A percentile compares a stretch with the other conserved stretches of the same genome.
Evolutionary conservation across 2,113 vertebrate genomes (phyloP).

Genomic region (Cephalopholis sonnerati): DNA sequence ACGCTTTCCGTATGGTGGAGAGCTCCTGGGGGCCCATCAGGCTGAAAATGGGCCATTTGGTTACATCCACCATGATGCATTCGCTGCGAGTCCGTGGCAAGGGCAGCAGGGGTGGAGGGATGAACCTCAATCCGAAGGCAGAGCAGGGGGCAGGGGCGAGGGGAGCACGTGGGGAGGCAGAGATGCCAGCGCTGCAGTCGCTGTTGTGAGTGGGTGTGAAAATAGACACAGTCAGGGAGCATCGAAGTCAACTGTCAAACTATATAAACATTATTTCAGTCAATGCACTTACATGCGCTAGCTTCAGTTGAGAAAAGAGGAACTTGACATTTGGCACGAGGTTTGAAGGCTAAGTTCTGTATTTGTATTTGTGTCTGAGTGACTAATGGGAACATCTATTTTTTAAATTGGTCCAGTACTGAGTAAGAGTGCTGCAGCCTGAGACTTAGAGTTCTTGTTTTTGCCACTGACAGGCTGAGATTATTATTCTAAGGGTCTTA

Average conservation of each 20-base stretch:
- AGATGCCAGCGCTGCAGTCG: constrained; percentile 27
- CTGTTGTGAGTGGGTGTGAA: constrained; percentile 17
- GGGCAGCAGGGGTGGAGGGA: neutral
- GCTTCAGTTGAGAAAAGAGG: neutral
- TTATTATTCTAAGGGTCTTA: too few relatives aligned
- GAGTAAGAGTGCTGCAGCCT: too few relatives aligned
- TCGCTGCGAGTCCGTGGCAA: constrained; percentile 1
- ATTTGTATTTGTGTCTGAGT: too few relatives aligned
- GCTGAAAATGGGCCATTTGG: constrained; percentile 96
- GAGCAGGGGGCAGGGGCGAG: constrained; percentile 6
- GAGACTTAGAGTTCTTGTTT: too few relatives aligned
- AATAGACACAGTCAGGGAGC: constrained; percentile 8
- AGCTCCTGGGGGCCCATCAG: constrained; percentile 91
- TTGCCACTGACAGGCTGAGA: too few relatives aligned
- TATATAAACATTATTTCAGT: neutral
- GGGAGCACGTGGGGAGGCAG: neutral
- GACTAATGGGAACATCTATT: too few relatives aligned
- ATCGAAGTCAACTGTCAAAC: neutral
- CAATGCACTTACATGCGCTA: neutral
- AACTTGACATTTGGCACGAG: neutral
- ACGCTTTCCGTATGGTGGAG: constrained; percentile 89
- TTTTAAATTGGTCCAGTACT: too few relatives aligned
- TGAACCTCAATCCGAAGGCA: constrained; percentile 28
- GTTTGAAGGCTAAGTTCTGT: neutral
- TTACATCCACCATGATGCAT: constrained; percentile 92